Evolutionary conservation across 2,888 invertebrate genomes (phyloP), one percentile per base, ranked within the genome.

Genomic region (Drosophila neotestacea): DNA sequence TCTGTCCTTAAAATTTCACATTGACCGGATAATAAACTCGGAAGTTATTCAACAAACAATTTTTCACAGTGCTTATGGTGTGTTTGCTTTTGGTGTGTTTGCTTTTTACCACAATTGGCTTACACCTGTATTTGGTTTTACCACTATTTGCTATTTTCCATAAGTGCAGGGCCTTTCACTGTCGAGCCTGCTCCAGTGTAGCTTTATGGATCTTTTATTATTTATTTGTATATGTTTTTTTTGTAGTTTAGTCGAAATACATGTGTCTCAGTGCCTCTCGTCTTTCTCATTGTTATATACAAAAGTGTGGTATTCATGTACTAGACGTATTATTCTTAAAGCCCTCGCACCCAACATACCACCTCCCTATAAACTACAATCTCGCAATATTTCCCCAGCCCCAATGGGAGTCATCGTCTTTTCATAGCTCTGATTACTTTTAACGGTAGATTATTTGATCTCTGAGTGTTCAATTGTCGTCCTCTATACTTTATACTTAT

Each of bases 181-280:
- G 22, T 22, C 22, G 22, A 22, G 22, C 22, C 3, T 22, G 22
- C 22, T 22, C 22, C 22, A 22, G 22, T 22, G 22, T 22, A 2
- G 22, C 22, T 22, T 22, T 22, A 2, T 22, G 22, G 22, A 30
- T 30, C 5, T 30, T 30, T 30, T 6, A 30, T 30, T 30, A 6
- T 30, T n/a, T 38, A 16, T 32, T 41, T 27, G 10, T 10, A 22
- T 16, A 34, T 34, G 10, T 9, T 10, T 51, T 11, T 46, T 39
- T 50, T 30, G 41, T 60, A 16, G 47, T 38, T 39, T 52, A 13
- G 52, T 77, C 52, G 65, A 83, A 83, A 67, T 71, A 69, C 50
- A 48, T 59, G 61, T 77, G 66, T 65, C 85, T 77, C 79, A 61
- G 46, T 44, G 42, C 10, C 67, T 66, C 65, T 83, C 56, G 46